phyloP scores from a whole-genome alignment of 2,113 vertebrate genomes.

The Tympanuchus pallidicinctus region DNA sequence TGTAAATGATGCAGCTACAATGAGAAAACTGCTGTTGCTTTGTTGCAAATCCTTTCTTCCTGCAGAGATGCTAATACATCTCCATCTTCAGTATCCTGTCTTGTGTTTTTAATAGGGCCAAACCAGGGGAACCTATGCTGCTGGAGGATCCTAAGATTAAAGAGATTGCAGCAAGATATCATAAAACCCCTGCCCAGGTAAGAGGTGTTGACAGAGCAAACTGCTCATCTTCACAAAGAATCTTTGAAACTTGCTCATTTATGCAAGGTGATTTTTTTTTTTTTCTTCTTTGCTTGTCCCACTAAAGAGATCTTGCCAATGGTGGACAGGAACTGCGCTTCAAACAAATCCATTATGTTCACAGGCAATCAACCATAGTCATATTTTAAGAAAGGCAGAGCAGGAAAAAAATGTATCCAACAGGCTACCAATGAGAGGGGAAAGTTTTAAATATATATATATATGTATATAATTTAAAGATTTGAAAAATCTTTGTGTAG shows the following conservation, averaged over 20 bases:
- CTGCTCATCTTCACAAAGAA: fast-evolving
- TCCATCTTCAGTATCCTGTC: neutral
- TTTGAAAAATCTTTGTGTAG: neutral
- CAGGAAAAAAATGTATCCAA: neutral
- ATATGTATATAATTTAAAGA: neutral
- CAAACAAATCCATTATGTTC: neutral
- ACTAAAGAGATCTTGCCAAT: neutral
- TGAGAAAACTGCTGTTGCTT: neutral
- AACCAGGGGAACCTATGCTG: slow-evolving; percentile 77
- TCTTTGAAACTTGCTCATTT: neutral
- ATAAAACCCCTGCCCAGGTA: slow-evolving; percentile 87
- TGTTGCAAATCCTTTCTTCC: neutral
- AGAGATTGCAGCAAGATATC: slow-evolving; percentile 78
- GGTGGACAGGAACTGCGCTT: neutral
- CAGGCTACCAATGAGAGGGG: fast-evolving
- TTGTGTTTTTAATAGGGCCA: slow-evolving; percentile 70
- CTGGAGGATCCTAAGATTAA: slow-evolving; percentile 81
- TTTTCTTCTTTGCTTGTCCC: neutral
- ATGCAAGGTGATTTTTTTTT: neutral
- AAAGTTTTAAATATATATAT: neutral
- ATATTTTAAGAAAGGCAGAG: neutral
- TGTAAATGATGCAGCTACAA: neutral
- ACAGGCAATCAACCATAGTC: neutral
- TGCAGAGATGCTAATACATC: neutral
- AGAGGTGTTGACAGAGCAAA: neutral